Evolutionary conservation across 2,113 vertebrate species (phyloP), one percentile per base, ranked within the genome.

Genomic region (Oncorhynchus mykiss): DNA sequence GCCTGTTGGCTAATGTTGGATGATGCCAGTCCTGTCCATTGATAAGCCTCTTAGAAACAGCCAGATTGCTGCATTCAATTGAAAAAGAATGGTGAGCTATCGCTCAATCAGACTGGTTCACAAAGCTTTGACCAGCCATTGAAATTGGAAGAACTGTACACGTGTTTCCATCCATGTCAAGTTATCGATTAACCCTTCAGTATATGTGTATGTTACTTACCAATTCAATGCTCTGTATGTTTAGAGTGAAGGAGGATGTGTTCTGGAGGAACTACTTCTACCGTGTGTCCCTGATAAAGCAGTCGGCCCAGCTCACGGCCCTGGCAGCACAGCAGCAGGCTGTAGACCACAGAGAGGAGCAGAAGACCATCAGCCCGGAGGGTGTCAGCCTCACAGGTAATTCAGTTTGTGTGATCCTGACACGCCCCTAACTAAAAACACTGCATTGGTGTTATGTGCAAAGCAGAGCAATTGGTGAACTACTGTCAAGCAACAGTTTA

Each of bases 231-330:
- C 13, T 54, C 51, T 54, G 51, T 18, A 5, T 54, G 51, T 54
- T 54, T 54, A 54, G 51, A 54, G 51, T 99, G 79, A 99, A 99
- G 86, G 98, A 99, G 87, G 98, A 99, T 2, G 90, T 95, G 8
- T 99, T 99, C 84, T 99, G 98, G 97, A 97, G 97, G 89, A 99
- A 99, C 87, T 99, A 99, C 77, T 99, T 99, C 87, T 99, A 99
- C 91, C 94, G 98, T 0, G 96, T 99, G 74, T 99, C 98, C 73
- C 91, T 99, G 78, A 93, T 99, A 82, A 99, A 99, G 89, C 97
- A 99, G 90, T 98, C 97, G 0, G 97, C 98, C 34, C 97, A 99
- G 88, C 95, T 99, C 86, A 99, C 97, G 0, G 97, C 97, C 0
- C 90, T 99, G 86, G 96, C 98, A 62, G 59, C 97, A 5, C 97